Percentiles rank a stretch among this genome's conserved stretches.
phyloP scores from a whole-genome alignment of 2,888 invertebrate species.

The Zele albiditarsus region DNA sequence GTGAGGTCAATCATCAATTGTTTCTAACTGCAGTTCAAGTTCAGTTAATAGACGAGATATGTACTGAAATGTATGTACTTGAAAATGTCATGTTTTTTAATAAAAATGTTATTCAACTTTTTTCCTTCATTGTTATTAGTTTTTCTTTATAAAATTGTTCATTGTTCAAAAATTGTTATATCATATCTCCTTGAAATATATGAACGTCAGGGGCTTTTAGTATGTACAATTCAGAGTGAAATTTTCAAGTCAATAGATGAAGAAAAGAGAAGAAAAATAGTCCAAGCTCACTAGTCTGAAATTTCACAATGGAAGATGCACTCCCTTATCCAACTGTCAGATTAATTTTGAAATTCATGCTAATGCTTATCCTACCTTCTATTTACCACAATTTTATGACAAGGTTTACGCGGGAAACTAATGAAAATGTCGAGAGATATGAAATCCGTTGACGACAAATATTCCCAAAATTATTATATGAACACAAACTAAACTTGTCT shows the following conservation, averaged over 20 bases:
- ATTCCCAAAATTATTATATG: neutral
- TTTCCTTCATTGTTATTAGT: neutral
- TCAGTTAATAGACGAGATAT: conserved; percentile 40
- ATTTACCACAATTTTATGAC: neutral
- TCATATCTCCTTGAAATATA: neutral
- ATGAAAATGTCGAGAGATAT: neutral
- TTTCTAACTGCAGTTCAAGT: conserved; percentile 60
- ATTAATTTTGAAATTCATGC: neutral
- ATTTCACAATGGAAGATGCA: neutral
- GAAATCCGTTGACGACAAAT: neutral
- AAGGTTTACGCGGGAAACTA: neutral
- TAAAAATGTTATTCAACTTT: neutral
- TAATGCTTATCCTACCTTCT: neutral
- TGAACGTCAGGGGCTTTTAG: neutral
- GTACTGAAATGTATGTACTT: neutral
- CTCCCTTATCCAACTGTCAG: neutral
- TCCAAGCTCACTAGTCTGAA: neutral
- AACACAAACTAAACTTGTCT: neutral
- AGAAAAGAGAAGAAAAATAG: neutral
- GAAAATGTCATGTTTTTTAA: neutral
- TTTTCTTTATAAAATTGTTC: neutral
- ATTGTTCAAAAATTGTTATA: neutral
- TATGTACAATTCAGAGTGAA: neutral
- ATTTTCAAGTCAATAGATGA: neutral
- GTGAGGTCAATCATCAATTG: conserved; percentile 57